Evolutionary conservation across 2,888 invertebrate genomes (phyloP).

Genomic region (Monoplex corrugatus): DNA sequence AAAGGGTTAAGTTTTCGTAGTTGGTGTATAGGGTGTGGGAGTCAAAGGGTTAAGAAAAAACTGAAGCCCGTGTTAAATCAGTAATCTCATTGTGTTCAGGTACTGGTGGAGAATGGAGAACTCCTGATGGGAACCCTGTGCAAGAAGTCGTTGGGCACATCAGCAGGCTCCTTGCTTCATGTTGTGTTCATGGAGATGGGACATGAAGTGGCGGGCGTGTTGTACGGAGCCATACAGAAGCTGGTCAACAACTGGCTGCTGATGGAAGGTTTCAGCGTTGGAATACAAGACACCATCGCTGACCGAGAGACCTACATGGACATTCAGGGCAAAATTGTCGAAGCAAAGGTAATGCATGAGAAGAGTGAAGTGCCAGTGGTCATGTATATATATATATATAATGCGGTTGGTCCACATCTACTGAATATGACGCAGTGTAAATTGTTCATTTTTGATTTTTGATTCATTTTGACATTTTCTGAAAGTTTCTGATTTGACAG

Average conservation of each 20-base stretch:
- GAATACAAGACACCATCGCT: conserved; percentile 99
- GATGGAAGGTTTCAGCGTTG: conserved; percentile 87
- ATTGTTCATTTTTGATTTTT: too few relatives aligned
- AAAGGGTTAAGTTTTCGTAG: too few relatives aligned
- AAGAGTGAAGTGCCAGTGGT: background rate
- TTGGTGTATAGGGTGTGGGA: too few relatives aligned
- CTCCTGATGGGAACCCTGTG: conserved; percentile 98
- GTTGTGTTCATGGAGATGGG: conserved; percentile 98
- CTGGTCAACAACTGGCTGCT: conserved; percentile 99
- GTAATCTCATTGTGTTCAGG: conserved; percentile 81
- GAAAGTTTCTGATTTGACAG: too few relatives aligned
- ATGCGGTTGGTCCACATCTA: too few relatives aligned
- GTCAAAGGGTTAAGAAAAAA: too few relatives aligned
- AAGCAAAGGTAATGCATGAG: conserved; percentile 88
- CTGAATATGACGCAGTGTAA: too few relatives aligned
- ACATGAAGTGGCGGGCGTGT: conserved; percentile 93
- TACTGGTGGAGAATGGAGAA: conserved; percentile 98
- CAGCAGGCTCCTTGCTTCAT: conserved; percentile 97
- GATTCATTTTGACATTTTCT: too few relatives aligned
- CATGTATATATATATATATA: too few relatives aligned
- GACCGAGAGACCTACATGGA: conserved; percentile 99
- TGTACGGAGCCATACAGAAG: conserved; percentile 99
- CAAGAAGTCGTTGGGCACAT: conserved; percentile 97
- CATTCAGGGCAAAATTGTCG: conserved; percentile 98
- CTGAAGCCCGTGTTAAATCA: too few relatives aligned